phyloP scores from a whole-genome alignment of 2,113 vertebrate species.

The Macquaria australasica region DNA sequence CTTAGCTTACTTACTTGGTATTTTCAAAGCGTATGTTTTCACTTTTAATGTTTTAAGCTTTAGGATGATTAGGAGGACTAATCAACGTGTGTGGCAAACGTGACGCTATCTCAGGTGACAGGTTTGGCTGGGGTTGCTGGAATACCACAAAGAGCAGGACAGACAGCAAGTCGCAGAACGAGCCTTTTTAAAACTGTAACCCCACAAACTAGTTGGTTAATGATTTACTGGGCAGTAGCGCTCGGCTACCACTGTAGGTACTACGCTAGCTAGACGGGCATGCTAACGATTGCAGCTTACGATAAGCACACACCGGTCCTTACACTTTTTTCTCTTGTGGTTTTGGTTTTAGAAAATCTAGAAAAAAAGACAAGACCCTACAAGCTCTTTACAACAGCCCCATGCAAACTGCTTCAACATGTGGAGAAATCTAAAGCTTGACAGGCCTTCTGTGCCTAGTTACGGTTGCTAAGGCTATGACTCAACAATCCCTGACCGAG shows the following conservation, averaged over 20 bases:
- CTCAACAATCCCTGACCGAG: neutral
- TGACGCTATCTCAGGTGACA: no score
- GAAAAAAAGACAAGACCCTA: neutral
- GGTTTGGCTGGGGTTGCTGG: no score
- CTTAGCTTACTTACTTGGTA: no score
- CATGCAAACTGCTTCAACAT: neutral
- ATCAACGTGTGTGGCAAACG: no score
- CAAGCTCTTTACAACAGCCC: neutral
- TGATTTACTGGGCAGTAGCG: no score
- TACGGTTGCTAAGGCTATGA: neutral
- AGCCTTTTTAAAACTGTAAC: neutral
- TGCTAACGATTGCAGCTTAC: neutral
- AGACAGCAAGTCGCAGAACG: no score
- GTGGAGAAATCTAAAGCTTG: no score
- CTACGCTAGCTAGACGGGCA: neutral
- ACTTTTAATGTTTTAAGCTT: no score
- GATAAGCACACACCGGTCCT: neutral
- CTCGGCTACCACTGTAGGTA: neutral
- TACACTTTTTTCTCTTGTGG: neutral
- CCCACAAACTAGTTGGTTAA: neutral
- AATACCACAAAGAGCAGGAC: neutral
- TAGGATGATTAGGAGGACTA: no score
- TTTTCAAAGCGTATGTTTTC: no score
- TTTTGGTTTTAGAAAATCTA: neutral
- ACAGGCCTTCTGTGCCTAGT: neutral